Evolutionary conservation across 2,113 vertebrate genomes (phyloP).

Genomic region (Nipponia nippon): DNA sequence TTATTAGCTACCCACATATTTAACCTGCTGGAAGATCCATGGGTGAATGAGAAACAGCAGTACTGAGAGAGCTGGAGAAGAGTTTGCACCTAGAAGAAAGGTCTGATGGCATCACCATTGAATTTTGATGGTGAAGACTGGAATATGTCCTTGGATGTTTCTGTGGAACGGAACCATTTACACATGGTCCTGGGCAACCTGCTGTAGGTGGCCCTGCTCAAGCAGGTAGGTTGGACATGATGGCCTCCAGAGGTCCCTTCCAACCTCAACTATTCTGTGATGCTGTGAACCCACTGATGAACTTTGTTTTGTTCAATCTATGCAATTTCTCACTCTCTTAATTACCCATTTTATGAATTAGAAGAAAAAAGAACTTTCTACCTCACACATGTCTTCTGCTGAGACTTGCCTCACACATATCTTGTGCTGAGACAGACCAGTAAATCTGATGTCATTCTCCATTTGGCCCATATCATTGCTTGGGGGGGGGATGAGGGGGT

Average conservation of each 20-base stretch:
- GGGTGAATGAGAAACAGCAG: background rate
- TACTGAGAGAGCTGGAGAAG: background rate
- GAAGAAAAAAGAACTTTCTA: background rate
- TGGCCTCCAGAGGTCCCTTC: background rate
- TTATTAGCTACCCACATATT: background rate
- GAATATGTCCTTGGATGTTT: background rate
- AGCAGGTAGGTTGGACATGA: background rate
- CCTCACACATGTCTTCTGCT: background rate
- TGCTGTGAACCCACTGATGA: background rate
- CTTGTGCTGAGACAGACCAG: background rate
- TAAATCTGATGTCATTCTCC: background rate
- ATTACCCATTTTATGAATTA: background rate
- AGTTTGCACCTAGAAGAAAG: background rate
- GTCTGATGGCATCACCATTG: background rate
- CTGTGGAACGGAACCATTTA: background rate
- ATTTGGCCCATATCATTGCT: background rate
- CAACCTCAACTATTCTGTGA: background rate
- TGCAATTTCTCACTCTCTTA: background rate
- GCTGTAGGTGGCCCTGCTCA: background rate
- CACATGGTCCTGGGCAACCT: background rate
- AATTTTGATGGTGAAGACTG: background rate
- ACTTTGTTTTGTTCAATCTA: background rate
- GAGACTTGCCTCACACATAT: background rate
- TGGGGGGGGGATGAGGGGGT: no score
- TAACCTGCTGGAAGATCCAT: background rate